Evolutionary conservation across 2,888 invertebrate genomes (phyloP).

Genomic region (Ommatoiulus sabulosus): DNA sequence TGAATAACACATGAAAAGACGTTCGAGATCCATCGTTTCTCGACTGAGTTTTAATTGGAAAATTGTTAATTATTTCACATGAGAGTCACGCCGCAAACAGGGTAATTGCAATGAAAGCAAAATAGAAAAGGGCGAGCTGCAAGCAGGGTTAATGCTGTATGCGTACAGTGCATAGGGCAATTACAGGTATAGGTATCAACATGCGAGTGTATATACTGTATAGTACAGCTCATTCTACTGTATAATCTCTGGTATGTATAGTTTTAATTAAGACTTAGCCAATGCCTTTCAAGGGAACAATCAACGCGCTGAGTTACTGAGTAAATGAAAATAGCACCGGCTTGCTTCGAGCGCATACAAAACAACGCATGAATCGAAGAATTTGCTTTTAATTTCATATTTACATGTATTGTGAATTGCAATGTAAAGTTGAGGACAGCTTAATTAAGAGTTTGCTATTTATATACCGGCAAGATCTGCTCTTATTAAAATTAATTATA

Average conservation of each 20-base stretch:
- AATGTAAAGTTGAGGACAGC: not conserved
- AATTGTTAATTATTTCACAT: slow-evolving; percentile 18
- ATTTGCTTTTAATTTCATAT: not conserved
- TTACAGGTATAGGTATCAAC: not conserved
- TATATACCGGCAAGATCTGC: not conserved
- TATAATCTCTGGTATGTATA: slow-evolving; percentile 2
- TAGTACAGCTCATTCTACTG: slow-evolving; percentile 14
- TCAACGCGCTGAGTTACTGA: not conserved
- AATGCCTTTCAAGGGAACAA: not conserved
- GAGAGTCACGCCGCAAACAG: not conserved
- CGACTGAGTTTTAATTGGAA: not conserved
- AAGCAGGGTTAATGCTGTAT: not conserved
- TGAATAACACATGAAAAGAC: too few species aligned
- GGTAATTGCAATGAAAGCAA: not conserved
- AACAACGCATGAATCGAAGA: not conserved
- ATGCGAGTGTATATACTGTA: not conserved
- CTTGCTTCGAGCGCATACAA: not conserved
- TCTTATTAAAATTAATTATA: not conserved
- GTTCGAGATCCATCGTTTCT: not conserved
- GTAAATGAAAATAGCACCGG: not conserved
- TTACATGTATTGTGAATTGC: not conserved
- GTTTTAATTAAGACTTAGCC: slow-evolving; percentile 29
- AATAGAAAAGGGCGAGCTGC: not conserved
- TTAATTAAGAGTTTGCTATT: not conserved
- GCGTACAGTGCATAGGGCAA: not conserved